These are phyloP conservation scores for Callimico goeldii DNA, from an alignment of 2,797 vertebrate species.

Conservation along the genomic window DNA sequence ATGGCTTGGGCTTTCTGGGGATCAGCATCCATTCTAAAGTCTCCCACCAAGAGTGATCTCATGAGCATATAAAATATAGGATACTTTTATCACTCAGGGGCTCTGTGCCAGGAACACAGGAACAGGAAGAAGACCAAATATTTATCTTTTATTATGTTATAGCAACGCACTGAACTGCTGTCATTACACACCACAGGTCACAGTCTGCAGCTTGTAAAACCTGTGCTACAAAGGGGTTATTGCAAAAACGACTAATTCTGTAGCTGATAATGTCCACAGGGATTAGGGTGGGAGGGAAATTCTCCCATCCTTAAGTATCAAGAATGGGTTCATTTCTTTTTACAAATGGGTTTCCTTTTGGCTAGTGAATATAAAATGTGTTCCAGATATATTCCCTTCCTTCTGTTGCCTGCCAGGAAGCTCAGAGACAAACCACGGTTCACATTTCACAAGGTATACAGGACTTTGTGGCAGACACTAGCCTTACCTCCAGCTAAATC, in stretches of 20 bases:
- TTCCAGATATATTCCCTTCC: background rate
- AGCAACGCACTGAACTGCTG: background rate
- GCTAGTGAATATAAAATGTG: background rate
- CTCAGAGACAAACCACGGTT: background rate
- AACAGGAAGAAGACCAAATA: background rate
- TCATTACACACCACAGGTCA: background rate
- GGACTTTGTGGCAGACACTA: background rate
- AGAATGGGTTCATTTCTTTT: background rate
- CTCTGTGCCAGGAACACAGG: background rate
- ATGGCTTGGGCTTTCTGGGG: background rate
- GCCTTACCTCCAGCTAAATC: background rate
- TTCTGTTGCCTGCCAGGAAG: background rate
- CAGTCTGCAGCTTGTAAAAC: background rate
- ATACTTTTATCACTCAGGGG: background rate
- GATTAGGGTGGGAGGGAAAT: background rate
- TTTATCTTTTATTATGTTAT: background rate
- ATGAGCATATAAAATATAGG: background rate
- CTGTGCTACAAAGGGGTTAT: background rate
- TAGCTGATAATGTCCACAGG: background rate
- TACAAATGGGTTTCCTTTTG: background rate
- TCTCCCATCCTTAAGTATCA: background rate
- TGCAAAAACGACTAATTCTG: background rate
- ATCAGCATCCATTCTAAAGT: background rate
- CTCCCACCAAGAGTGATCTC: background rate
- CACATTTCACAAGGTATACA: background rate